A percentile compares a stretch with the other conserved stretches of the same genome.
Conservation (phyloP, 2,888 invertebrate species). For the Trissonchulus latispiculum region DNA sequence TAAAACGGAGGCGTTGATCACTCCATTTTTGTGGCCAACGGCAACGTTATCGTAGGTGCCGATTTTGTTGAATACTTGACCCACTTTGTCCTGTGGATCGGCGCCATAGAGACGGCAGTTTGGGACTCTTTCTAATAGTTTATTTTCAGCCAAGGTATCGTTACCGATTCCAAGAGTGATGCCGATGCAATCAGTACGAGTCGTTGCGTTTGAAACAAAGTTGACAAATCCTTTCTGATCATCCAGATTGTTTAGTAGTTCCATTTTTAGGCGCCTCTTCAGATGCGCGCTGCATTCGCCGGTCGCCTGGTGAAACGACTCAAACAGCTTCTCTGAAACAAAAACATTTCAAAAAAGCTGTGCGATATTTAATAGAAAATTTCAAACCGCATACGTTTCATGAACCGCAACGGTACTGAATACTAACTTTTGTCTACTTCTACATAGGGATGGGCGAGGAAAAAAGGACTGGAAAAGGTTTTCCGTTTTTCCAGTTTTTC, state of each 20-base stretch:
- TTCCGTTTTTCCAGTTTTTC: too few relatives aligned
- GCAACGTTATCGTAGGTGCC: slow-evolving; percentile 16
- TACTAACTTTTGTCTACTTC: too few relatives aligned
- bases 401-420: too few relatives aligned
- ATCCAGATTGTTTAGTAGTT: neutral
- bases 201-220: neutral
- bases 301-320: neutral
- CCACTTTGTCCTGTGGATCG: slow-evolving; percentile 15
- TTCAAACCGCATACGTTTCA: too few relatives aligned
- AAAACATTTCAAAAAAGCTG: too few relatives aligned
- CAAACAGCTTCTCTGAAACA: neutral
- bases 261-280: neutral
- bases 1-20: slow-evolving; percentile 17
- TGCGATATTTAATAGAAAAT: too few relatives aligned
- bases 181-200: neutral
- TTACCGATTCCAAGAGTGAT: slow-evolving; percentile 16
- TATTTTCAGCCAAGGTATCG: slow-evolving; percentile 17
- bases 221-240: neutral
- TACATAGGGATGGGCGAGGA: too few relatives aligned
- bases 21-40: neutral
- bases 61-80: slow-evolving; percentile 2
- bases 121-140: slow-evolving; percentile 9
- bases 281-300: neutral
- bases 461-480: too few relatives aligned
- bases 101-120: slow-evolving; percentile 17